phyloP scores from a whole-genome alignment of 23 tunicate genomes.

The Trididemnum miniatum region DNA sequence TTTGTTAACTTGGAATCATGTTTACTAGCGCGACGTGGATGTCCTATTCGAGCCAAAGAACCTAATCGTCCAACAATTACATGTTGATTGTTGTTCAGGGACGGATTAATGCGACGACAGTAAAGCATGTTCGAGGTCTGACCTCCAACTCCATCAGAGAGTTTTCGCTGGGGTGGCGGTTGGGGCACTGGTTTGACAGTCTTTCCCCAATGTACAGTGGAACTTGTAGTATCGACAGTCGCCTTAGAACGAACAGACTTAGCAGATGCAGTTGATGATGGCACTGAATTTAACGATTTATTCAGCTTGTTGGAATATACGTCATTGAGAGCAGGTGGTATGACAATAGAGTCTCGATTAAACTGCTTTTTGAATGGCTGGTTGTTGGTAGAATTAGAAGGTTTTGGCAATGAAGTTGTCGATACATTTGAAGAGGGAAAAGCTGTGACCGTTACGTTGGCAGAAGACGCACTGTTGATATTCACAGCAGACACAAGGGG shows the following conservation, averaged over 20 bases:
- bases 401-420: no score
- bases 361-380: slow-evolving; percentile 8
- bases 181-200: slow-evolving; percentile 42
- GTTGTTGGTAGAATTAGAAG: no score
- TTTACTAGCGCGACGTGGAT: slow-evolving; percentile 21
- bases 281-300: not conserved
- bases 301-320: not conserved
- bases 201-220: slow-evolving; percentile 86
- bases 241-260: not conserved
- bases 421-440: no score
- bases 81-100: slow-evolving; percentile 49
- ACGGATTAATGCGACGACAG: slow-evolving; percentile 62
- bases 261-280: not conserved
- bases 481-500: no score
- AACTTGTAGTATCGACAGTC: not conserved
- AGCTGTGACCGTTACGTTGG: no score
- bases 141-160: slow-evolving; percentile 38
- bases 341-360: slow-evolving; percentile 18
- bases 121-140: slow-evolving; percentile 66
- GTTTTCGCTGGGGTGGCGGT: slow-evolving; percentile 31
- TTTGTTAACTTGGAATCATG: not conserved
- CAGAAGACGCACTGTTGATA: no score
- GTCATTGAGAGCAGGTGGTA: slow-evolving; percentile 22
- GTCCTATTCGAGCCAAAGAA: slow-evolving; percentile 39
- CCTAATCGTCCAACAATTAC: slow-evolving; percentile 58